phyloP scores from a whole-genome alignment of 2,113 vertebrate genomes.

The Prochilodus magdalenae region DNA sequence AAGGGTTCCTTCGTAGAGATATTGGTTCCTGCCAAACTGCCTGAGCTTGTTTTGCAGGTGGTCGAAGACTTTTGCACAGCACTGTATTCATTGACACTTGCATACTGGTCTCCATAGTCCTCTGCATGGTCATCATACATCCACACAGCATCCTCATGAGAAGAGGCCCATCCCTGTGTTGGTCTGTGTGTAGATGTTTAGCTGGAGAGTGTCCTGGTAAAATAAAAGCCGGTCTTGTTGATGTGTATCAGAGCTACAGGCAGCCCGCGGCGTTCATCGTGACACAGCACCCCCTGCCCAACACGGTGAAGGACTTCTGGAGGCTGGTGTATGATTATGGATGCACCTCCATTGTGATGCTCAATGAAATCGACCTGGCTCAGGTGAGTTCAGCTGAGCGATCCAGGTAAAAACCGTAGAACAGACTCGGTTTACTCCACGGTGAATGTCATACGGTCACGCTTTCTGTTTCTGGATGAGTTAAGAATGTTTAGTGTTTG shows the following conservation, averaged over 20 bases:
- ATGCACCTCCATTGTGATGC: constrained; percentile 97
- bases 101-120: constrained; percentile 14
- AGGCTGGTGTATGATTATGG: constrained; percentile 98
- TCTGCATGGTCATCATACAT: constrained; percentile 68
- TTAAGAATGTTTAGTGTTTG: too few species aligned
- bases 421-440: too few species aligned
- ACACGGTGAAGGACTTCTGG: constrained; percentile 99
- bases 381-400: constrained; percentile 78
- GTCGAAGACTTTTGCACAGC: not conserved
- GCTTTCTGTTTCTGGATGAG: too few species aligned
- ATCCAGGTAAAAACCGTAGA: too few species aligned
- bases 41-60: not conserved
- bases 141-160: constrained; percentile 46
- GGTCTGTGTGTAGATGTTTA: constrained; percentile 7
- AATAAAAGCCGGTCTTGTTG: constrained; percentile 28
- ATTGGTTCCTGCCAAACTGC: too few species aligned
- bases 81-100: constrained; percentile 6
- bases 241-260: constrained; percentile 88
- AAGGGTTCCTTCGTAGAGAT: too few species aligned
- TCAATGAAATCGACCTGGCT: constrained; percentile 96
- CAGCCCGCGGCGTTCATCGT: constrained; percentile 98
- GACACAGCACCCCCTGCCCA: constrained; percentile 96
- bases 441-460: too few species aligned
- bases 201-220: not conserved
- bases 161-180: not conserved